Evolutionary conservation across 1,140 invertebrate species (phyloP), one percentile per base, ranked within the genome.

Genomic region (Penaeus indicus): DNA sequence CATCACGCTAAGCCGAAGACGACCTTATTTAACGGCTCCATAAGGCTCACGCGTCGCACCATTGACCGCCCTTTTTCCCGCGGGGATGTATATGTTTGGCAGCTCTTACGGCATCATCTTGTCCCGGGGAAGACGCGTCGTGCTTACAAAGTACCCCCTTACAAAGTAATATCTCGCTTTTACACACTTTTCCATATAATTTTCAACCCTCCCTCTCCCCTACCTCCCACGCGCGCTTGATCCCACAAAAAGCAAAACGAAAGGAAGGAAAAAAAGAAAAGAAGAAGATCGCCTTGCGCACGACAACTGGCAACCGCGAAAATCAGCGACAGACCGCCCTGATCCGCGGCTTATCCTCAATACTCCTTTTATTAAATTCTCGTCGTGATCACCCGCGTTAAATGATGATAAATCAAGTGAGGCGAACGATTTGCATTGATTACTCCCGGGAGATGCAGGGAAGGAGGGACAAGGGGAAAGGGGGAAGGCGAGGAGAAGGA

Each of bases 331-430:
- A 85, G 84, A 13, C 54, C 22, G 84, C 47, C 47, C 47, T 42
- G 61, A 83, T 85, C 84, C 67, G 47, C 38, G 69, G 69, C 84
- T 78, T 86, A 78, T 79, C 84, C 84, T 79, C 84, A 85, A 86
- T 78, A 86, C 84, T 75, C 84, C 84, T 86, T 86, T 86, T 86
- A 86, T 86, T 86, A 86, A 86, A 86, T 86, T 86, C 84, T 77
- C 42, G 72, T 86, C 69, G 84, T 79, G 84, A 86, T 86, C 84
- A 60, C 11, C 42, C 25, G 84, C 84, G 72, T 79, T 86, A 78
- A 86, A 86, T 86, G 84, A 86, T 78, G 84, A 86, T 86, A 86
- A 86, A 86, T 86, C 84, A 79, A 77, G 25, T 62, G 22, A 25
- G 8, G 60, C 27, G 60, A 61, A 16, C 84, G 72, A 86, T 86